Conservation (phyloP, 1,140 invertebrate genomes). For the Megathymus violae region DNA sequence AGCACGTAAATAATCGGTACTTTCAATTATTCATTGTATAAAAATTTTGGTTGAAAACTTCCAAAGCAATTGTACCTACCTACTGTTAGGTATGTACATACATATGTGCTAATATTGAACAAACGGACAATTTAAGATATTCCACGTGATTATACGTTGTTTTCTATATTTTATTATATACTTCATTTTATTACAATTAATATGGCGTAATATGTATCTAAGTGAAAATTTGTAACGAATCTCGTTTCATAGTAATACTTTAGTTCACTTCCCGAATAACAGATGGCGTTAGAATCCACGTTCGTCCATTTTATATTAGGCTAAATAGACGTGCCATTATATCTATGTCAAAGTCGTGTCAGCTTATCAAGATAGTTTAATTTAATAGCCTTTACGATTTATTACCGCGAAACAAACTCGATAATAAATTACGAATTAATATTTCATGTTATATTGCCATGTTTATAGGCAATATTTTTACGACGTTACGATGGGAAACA, state of each 20-base stretch:
- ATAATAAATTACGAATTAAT: constrained; percentile 38
- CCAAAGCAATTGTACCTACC: too few relatives aligned
- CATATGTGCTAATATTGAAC: too few relatives aligned
- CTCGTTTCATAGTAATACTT: constrained; percentile 15
- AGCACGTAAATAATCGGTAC: neutral
- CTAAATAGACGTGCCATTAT: neutral
- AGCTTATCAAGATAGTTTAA: constrained; percentile 59
- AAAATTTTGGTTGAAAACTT: neutral
- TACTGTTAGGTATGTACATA: too few relatives aligned
- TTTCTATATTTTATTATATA: too few relatives aligned
- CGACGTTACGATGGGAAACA: too few relatives aligned
- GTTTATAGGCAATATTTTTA: neutral
- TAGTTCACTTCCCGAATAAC: constrained; percentile 1
- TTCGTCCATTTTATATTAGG: neutral
- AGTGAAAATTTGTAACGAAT: too few relatives aligned
- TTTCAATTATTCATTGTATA: neutral
- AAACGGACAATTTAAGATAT: too few relatives aligned
- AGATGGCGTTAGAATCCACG: constrained; percentile 61
- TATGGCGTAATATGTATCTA: too few relatives aligned
- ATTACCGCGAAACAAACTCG: constrained; percentile 40
- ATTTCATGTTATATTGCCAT: constrained; percentile 7
- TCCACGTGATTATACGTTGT: too few relatives aligned
- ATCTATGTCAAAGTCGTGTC: constrained; percentile 69
- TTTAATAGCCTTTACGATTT: constrained; percentile 61
- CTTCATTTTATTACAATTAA: too few relatives aligned